Percentiles rank a stretch among this genome's conserved stretches.
These are phyloP conservation scores for Orussus abietinus DNA, from an alignment of 1,140 invertebrate genomes.

Conservation along the genomic window DNA sequence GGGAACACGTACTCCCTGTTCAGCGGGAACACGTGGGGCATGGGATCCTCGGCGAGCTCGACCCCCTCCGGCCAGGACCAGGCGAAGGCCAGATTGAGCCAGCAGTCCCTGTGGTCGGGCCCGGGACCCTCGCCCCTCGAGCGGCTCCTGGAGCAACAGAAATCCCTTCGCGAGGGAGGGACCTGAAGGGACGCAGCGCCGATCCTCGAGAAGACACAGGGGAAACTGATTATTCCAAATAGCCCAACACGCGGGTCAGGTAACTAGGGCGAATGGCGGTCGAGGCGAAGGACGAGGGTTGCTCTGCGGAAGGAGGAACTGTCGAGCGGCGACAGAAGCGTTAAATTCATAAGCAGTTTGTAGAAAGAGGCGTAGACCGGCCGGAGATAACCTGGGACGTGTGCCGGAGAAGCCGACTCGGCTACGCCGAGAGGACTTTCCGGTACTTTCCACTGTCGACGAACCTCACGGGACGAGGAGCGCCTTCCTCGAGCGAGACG, in stretches of 20 bases:
- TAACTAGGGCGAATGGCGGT: constrained; percentile 13
- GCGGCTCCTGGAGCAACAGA: constrained; percentile 75
- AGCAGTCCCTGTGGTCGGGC: constrained; percentile 74
- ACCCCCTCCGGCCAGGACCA: constrained; percentile 29
- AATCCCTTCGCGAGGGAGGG: constrained; percentile 56
- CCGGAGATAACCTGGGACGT: not conserved
- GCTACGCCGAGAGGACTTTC: too few species aligned
- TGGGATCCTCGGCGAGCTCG: constrained; percentile 26
- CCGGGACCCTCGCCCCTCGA: constrained; percentile 74
- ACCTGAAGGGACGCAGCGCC: constrained; percentile 36
- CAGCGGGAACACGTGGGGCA: constrained; percentile 57
- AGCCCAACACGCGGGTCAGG: constrained; percentile 11
- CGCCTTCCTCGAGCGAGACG: too few species aligned
- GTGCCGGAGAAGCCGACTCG: not conserved
- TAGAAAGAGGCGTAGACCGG: constrained; percentile 4
- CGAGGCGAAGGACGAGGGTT: constrained; percentile 3
- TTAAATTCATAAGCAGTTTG: not conserved
- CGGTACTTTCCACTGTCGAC: too few species aligned
- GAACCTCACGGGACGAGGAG: too few species aligned
- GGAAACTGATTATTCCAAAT: constrained; percentile 23
- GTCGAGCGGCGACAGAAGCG: constrained; percentile 2
- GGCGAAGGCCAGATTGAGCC: constrained; percentile 34
- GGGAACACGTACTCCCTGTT: constrained; percentile 66
- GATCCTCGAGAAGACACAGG: constrained; percentile 22
- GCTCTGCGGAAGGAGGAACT: constrained; percentile 10